Evolutionary conservation across 2,113 vertebrate species (phyloP).

Genomic region (Halcyon malimbica): DNA sequence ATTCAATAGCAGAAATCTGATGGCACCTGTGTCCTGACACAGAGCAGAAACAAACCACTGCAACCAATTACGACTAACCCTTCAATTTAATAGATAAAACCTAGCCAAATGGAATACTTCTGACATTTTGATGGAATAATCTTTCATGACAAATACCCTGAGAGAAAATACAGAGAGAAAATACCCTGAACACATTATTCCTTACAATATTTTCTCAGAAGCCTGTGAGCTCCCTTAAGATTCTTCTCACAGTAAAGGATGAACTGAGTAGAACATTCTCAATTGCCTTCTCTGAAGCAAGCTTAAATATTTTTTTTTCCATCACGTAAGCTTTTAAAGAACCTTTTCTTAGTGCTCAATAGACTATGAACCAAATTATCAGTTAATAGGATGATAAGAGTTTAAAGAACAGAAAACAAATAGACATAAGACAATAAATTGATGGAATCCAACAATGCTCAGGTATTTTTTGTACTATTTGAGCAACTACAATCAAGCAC

Average conservation of each 20-base stretch:
- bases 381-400: neutral
- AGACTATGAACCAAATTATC: neutral
- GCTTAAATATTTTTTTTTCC: neutral
- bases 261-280: neutral
- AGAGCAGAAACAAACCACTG: neutral
- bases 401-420: neutral
- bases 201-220: neutral
- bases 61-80: neutral
- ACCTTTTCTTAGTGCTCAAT: neutral
- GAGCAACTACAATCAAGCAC: neutral
- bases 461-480: neutral
- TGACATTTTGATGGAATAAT: neutral
- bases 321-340: neutral
- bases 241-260: neutral
- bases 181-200: neutral
- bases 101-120: neutral
- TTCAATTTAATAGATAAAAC: neutral
- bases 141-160: neutral
- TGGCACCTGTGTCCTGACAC: neutral
- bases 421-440: neutral
- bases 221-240: neutral
- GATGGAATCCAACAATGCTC: neutral
- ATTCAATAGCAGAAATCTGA: neutral
- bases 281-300: neutral
- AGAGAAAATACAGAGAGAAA: neutral